Conservation (phyloP, 2,113 vertebrate genomes). For the Campylomormyrus tamandua region DNA sequence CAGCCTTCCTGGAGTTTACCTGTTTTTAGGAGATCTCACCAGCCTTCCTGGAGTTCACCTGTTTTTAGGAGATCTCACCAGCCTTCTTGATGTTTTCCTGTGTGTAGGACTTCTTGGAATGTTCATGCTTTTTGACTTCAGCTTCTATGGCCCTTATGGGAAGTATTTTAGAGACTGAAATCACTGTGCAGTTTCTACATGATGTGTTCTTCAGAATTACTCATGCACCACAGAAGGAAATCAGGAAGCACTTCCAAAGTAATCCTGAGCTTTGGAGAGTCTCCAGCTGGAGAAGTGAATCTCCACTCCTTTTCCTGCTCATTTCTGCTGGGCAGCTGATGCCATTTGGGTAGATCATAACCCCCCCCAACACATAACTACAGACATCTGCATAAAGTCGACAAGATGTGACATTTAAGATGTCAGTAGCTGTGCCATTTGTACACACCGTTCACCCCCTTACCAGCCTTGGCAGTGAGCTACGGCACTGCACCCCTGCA, state of each 20-base stretch:
- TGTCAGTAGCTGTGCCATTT: not conserved
- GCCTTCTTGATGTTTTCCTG: not conserved
- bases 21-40: not conserved
- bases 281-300: not conserved
- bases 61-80: not conserved
- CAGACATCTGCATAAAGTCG: not conserved
- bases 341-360: not conserved
- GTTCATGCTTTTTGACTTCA: not conserved
- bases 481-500: not conserved
- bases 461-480: not conserved
- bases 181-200: too few species aligned
- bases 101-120: not conserved
- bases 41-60: not conserved
- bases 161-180: not conserved
- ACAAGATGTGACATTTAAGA: not conserved
- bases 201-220: too few species aligned
- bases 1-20: too few species aligned
- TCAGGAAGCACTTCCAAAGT: not conserved
- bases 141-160: not conserved
- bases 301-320: not conserved
- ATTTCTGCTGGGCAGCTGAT: not conserved
- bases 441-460: not conserved
- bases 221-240: not conserved
- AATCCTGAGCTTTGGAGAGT: not conserved
- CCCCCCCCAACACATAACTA: not conserved